Conservation (phyloP, 2,113 vertebrate genomes). For the Pteropus alecto region DNA sequence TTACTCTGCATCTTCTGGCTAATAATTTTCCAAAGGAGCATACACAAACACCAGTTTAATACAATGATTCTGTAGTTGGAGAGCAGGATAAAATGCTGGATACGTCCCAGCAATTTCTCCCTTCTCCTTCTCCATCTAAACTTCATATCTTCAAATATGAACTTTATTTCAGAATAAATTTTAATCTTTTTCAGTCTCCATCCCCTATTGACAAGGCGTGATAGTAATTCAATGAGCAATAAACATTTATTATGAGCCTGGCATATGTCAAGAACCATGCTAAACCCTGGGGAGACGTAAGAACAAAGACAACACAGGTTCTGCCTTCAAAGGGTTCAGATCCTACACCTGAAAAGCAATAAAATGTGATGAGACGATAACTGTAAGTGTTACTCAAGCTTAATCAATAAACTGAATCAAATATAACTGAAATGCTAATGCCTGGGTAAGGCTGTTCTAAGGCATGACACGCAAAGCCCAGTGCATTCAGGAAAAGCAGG, state of each 20-base stretch:
- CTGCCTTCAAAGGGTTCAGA: neutral
- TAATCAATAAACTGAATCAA: neutral
- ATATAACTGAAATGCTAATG: neutral
- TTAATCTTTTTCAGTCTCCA: neutral
- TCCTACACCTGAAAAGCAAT: neutral
- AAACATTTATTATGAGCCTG: neutral
- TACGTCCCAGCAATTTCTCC: neutral
- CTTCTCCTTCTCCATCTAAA: neutral
- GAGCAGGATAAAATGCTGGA: neutral
- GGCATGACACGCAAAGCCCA: neutral
- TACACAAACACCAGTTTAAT: constrained; percentile 3
- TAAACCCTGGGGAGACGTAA: neutral
- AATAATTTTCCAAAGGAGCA: neutral
- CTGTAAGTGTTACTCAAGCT: neutral
- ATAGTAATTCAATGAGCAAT: neutral
- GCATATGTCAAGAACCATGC: neutral
- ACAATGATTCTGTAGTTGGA: neutral
- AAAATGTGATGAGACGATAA: neutral
- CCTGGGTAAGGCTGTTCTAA: neutral
- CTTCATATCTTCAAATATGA: neutral
- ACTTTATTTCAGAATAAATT: constrained; percentile 28
- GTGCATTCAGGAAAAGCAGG: neutral
- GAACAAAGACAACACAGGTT: neutral
- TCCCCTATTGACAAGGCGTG: neutral
- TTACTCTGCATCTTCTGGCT: constrained; percentile 1